These are phyloP conservation scores for Parnassius orleans DNA, from an alignment of 2,888 invertebrate genomes.

Conservation along the genomic window DNA sequence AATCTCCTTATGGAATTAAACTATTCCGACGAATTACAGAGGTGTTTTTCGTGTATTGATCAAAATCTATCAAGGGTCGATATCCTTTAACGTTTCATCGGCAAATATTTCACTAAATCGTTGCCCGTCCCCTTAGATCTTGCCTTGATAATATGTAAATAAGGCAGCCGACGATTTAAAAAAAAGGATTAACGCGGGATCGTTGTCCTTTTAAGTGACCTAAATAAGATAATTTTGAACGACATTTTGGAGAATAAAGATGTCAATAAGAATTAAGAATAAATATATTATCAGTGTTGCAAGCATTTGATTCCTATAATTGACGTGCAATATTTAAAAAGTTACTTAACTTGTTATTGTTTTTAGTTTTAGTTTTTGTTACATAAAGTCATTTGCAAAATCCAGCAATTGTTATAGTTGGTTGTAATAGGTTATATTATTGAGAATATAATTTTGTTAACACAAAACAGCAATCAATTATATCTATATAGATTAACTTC, in stretches of 20 bases:
- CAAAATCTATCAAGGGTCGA: slow-evolving; percentile 45
- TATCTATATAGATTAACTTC: no score
- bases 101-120: slow-evolving; percentile 71
- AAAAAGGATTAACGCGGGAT: slow-evolving; percentile 65
- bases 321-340: no score
- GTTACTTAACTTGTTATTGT: no score
- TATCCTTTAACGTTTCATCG: slow-evolving; percentile 66
- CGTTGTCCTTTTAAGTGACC: slow-evolving; percentile 71
- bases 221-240: slow-evolving; percentile 71
- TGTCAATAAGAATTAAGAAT: slow-evolving; percentile 74
- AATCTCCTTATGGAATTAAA: slow-evolving; percentile 18
- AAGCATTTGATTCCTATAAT: slow-evolving; percentile 29
- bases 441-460: no score
- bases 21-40: slow-evolving; percentile 5
- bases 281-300: slow-evolving; percentile 46
- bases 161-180: slow-evolving; percentile 64
- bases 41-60: slow-evolving; percentile 32
- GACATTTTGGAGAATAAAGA: slow-evolving; percentile 51
- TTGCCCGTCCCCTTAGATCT: slow-evolving; percentile 68
- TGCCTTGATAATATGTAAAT: slow-evolving; percentile 75
- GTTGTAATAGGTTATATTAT: no score
- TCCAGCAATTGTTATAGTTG: no score
- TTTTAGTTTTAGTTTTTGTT: no score
- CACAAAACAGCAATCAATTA: no score
- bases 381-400: no score